phyloP scores from a whole-genome alignment of 2,888 invertebrate species.

The Hemicrepidius hirtus region DNA sequence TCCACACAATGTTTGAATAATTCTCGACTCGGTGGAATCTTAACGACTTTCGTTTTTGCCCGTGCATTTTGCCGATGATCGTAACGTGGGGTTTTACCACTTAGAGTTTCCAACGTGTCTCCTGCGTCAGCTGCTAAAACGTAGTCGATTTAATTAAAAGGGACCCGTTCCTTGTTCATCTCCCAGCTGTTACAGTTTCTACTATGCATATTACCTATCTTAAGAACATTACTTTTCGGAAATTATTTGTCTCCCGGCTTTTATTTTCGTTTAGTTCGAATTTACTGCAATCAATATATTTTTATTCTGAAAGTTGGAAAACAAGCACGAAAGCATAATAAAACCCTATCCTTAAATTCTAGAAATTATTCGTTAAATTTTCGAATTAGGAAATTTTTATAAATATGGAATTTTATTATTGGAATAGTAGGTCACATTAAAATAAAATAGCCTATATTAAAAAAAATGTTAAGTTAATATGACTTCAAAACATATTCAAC shows the following conservation, averaged over 20 bases:
- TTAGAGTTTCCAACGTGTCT: slow-evolving; percentile 49
- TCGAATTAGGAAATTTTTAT: too few species aligned
- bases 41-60: slow-evolving; percentile 31
- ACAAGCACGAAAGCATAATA: too few species aligned
- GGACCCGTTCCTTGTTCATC: slow-evolving; percentile 46
- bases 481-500: too few species aligned
- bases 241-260: not conserved
- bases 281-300: not conserved
- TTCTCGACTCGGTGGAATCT: slow-evolving; percentile 12
- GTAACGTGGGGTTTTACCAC: slow-evolving; percentile 41
- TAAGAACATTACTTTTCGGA: not conserved
- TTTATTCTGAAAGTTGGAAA: too few species aligned
- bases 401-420: too few species aligned
- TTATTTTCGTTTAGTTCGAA: not conserved
- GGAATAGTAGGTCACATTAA: too few species aligned
- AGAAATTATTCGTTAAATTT: too few species aligned
- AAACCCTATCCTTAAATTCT: too few species aligned
- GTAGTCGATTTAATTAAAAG: slow-evolving; percentile 52
- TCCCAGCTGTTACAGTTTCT: slow-evolving; percentile 49
- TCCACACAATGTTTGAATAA: not conserved
- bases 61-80: slow-evolving; percentile 35
- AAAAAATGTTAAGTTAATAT: too few species aligned
- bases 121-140: slow-evolving; percentile 47
- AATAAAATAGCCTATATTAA: too few species aligned
- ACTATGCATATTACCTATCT: slow-evolving; percentile 42